These are phyloP conservation scores for Beaufortia kweichowensis DNA, from an alignment of 2,113 vertebrate species.

Conservation along the genomic window DNA sequence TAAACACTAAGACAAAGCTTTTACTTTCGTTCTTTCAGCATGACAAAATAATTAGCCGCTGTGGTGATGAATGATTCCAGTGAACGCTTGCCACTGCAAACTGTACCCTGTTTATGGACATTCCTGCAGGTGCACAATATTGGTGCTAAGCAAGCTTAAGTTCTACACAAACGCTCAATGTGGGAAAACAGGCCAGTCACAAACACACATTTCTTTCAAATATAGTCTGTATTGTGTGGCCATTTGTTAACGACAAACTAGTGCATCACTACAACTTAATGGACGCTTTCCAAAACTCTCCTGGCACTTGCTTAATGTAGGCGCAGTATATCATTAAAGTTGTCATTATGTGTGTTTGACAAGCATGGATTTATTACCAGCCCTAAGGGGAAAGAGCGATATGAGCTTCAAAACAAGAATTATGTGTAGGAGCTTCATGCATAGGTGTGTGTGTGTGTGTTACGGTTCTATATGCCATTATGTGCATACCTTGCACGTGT, in stretches of 20 bases:
- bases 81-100: constrained; percentile 59
- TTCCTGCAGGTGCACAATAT: constrained; percentile 68
- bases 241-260: background rate
- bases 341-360: constrained; percentile 76
- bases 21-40: constrained; percentile 45
- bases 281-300: constrained; percentile 67
- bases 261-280: constrained; percentile 58
- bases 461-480: background rate
- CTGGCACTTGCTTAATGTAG: constrained; percentile 67
- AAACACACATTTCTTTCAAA: constrained; percentile 14
- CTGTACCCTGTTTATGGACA: constrained; percentile 68
- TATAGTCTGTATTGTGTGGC: background rate
- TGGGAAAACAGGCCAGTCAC: background rate
- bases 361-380: constrained; percentile 74
- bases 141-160: constrained; percentile 55
- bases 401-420: constrained; percentile 45
- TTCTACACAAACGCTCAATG: background rate
- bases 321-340: constrained; percentile 75
- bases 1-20: constrained; percentile 59
- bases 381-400: constrained; percentile 52
- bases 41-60: constrained; percentile 71
- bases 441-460: background rate
- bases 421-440: background rate
- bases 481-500: background rate
- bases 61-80: constrained; percentile 63